These are phyloP conservation scores for Zele albiditarsus DNA, from an alignment of 2,888 invertebrate species.

Conservation along the genomic window DNA sequence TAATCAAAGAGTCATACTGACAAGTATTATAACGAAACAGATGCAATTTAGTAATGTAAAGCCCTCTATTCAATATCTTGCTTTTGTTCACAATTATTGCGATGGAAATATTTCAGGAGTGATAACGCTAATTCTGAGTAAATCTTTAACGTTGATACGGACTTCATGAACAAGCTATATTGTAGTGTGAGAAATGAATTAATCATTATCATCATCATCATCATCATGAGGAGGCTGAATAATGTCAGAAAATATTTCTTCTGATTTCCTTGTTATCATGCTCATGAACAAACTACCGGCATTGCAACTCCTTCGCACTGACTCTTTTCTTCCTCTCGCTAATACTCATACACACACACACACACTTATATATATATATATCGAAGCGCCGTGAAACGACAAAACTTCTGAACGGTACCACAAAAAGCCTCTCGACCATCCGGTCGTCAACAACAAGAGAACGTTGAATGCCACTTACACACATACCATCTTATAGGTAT, in stretches of 20 bases:
- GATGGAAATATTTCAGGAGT: background rate
- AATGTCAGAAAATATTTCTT: background rate
- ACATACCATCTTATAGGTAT: background rate
- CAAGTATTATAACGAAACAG: background rate
- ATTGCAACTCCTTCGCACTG: background rate
- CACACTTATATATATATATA: background rate
- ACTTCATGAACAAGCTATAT: no score
- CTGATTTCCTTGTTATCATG: background rate
- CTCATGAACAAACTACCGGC: background rate
- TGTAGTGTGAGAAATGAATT: no score
- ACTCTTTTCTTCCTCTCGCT: background rate
- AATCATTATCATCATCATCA: no score
- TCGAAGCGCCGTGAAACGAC: background rate
- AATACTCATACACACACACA: background rate
- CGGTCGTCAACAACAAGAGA: constrained; percentile 9
- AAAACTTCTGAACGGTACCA: background rate
- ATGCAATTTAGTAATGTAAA: background rate
- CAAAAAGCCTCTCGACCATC: constrained; percentile 2
- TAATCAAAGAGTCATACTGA: background rate
- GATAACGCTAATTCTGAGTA: background rate
- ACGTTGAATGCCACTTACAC: background rate
- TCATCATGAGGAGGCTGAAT: no score
- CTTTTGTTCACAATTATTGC: background rate
- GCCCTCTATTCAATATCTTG: background rate
- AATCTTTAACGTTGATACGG: background rate